Percentiles rank a stretch among this genome's conserved stretches.
These are phyloP conservation scores for Diogma glabrata DNA, from an alignment of 2,888 invertebrate genomes.

Conservation along the genomic window DNA sequence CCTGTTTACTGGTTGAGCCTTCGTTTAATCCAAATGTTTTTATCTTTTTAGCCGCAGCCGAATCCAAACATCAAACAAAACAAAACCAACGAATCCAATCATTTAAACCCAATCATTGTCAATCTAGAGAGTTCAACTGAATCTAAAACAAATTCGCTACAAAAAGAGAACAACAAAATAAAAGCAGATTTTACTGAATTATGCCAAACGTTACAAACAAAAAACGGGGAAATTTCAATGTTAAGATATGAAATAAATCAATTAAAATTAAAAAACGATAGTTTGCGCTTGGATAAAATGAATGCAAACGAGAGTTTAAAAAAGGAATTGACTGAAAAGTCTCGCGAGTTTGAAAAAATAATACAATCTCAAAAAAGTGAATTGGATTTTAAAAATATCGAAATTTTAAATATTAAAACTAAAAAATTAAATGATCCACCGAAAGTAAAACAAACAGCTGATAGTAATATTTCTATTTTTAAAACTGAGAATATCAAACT, in stretches of 20 bases:
- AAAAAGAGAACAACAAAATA: slow-evolving; percentile 16
- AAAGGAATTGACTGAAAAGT: slow-evolving; percentile 18
- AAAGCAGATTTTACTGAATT: slow-evolving; percentile 13
- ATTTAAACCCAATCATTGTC: too few relatives aligned
- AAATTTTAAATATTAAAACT: too few relatives aligned
- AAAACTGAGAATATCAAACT: too few relatives aligned
- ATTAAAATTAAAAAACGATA: slow-evolving; percentile 15
- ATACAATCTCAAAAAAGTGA: slow-evolving; percentile 16
- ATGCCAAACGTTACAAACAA: slow-evolving; percentile 18
- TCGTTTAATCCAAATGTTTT: too few relatives aligned
- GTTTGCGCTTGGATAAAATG: slow-evolving; percentile 15
- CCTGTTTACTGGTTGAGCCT: too few relatives aligned
- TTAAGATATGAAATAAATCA: slow-evolving; percentile 17
- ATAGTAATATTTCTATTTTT: too few relatives aligned
- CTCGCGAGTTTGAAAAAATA: slow-evolving; percentile 16
- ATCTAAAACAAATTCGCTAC: too few relatives aligned
- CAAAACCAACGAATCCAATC: too few relatives aligned
- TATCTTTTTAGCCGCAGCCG: too few relatives aligned
- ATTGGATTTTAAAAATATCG: slow-evolving; percentile 18
- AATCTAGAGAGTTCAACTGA: too few relatives aligned
- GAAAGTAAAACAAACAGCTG: too few relatives aligned
- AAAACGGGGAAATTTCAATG: slow-evolving; percentile 19
- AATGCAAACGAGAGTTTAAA: slow-evolving; percentile 14
- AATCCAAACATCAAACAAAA: too few relatives aligned
- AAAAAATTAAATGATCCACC: slow-evolving; percentile 16